Base-by-base conservation (phyloP, 1,140 invertebrate genomes). In the Fragariocoptes setiger region DNA sequence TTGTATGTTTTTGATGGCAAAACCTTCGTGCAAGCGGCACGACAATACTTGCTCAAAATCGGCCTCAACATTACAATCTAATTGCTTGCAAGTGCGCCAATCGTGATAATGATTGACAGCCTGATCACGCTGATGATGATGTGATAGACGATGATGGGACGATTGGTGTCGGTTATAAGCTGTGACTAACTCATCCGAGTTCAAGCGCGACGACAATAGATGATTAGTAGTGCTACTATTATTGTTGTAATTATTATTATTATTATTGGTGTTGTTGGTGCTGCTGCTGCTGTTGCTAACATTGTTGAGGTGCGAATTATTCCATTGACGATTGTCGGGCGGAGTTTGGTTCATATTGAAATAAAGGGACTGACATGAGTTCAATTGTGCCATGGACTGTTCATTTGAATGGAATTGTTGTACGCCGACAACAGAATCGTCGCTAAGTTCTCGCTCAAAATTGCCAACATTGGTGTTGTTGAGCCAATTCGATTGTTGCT, bases 11-110 rank as follows among this genome's bases (percentile, higher is more conserved):
- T 72, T 65, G 53, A 79, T 59, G 52, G 65, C 67, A 54, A 74
- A 82, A 25, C 76, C 76, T 58, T 80, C 76, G 21, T 74, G 57
- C 19, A 82, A 56, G 31, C 76, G 56, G 51, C 74, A 71, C 21
- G 72, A 74, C 22, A 80, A 53, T 37, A 80, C 59, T 53, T 68
- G 69, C 39, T 65, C 61, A 21, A 77, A 57, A 17, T 66, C 65
- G 31, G 67, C 67, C 47, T 61, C 65, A 19, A 74, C 59, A 50
- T 65, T 66, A 38, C 65, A 64, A 48, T 73, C 69, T 31, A 64
- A 60, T 49, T 73, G 71, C 48, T 66, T 70, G 51, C 72, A 31
- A 8, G 25, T 8, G 8, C 25, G 25, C 25, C 25, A 31, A 31
- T 31, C 25, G n/a, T 31, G 25, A 31, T 31, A 31, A n/a, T 31